Percentiles rank a stretch among this genome's conserved stretches.
phyloP scores from a whole-genome alignment of 2,888 invertebrate genomes.

The Liodrosophila aerea region DNA sequence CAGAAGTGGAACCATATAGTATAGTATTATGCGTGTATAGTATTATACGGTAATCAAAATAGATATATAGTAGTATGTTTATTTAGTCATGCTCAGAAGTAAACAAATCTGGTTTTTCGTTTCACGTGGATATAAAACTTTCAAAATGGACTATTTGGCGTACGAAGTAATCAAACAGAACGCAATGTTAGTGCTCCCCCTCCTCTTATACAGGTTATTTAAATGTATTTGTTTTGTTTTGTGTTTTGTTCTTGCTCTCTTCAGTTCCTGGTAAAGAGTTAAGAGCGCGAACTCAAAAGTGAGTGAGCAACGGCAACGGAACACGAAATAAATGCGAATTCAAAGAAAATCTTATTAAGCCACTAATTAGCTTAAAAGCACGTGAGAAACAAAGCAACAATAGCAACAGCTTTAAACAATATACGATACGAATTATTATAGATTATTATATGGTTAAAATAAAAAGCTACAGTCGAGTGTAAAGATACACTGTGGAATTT shows the following conservation, averaged over 20 bases:
- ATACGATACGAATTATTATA: neutral
- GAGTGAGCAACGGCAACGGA: slow-evolving; percentile 20
- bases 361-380: slow-evolving; percentile 40
- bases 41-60: too few species aligned
- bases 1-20: too few species aligned
- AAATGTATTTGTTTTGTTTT: slow-evolving; percentile 2
- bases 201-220: slow-evolving; percentile 36
- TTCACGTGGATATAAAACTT: neutral
- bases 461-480: neutral
- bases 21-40: too few species aligned
- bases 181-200: too few species aligned
- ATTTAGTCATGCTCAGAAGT: neutral
- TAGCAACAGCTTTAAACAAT: neutral
- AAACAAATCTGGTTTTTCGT: neutral
- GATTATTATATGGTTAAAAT: neutral
- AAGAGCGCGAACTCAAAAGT: slow-evolving; percentile 6
- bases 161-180: neutral
- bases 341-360: slow-evolving; percentile 52
- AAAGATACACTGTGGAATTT: too few species aligned
- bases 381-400: slow-evolving; percentile 3
- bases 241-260: neutral
- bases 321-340: slow-evolving; percentile 2
- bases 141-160: too few species aligned
- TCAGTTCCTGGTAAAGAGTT: neutral
- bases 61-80: neutral